Conservation (phyloP, 2,113 vertebrate species). For the human region GRCh38 chr20:9220001-9220500, state of each 20-base stretch:
- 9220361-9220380: too few relatives aligned
- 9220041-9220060: background rate
- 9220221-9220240: background rate
- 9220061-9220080: background rate
- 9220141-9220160: background rate
- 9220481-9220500: too few relatives aligned
- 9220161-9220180: background rate
- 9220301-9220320: background rate
- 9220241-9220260: background rate
- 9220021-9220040: background rate
- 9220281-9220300: background rate
- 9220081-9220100: background rate
- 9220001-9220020: constrained; percentile 5
- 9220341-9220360: background rate
- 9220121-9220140: background rate
- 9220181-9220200: background rate
- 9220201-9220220: background rate
- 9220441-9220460: too few relatives aligned
- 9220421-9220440: too few relatives aligned
- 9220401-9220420: too few relatives aligned
- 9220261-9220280: background rate
- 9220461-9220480: too few relatives aligned
- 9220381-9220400: too few relatives aligned
- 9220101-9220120: background rate
- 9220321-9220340: background rate